Evolutionary conservation across 2,888 invertebrate species (phyloP), one percentile per base, ranked within the genome.

Genomic region (Spilarctia lutea): DNA sequence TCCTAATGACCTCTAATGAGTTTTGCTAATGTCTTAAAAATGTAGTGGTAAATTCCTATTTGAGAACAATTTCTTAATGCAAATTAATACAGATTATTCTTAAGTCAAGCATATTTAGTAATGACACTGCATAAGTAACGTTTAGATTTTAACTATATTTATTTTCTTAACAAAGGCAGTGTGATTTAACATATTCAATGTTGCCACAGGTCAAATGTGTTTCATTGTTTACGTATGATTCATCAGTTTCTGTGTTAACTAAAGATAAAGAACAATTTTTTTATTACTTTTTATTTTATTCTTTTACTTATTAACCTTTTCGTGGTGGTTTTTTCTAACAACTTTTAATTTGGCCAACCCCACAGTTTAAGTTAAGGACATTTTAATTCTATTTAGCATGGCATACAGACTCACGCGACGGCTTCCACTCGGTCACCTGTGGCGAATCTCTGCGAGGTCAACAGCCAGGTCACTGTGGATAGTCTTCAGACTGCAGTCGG

Each of bases 391-490:
- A 96, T 96, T 84, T 94, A 98, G 98, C 96, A 97, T 88, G 97
- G 97, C 85, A 98, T 99, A 87, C 96, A 97, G 89, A 98, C 98
- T 79, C 98, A 97, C 85, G 99, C 99, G 78, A 99, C 99, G 4
- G 96, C 96, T 83, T 99, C 99, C 69, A 97, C 97, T 30, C 97
- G 97, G 73, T 98, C 99, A 0, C 96, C 97, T 24, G 98, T 99
- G 74, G 97, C 97, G 84, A 99, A 99, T 94, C 95, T 99, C 84
- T 96, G 95, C 65, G 98, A 99, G 81, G 96, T 98, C 73, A 97
- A 98, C 93, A 96, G 96, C 73, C 96, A 96, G 71, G 96, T 98
- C 35, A 97, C 97, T 27, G 97, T 98, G 82, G 97, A 97, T 75
- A 96, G 96, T 78, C 95, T 99, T 63, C 96, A 98, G 78, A 97